phyloP scores from a whole-genome alignment of 2,797 vertebrate species.

The Darevskia mixta region DNA sequence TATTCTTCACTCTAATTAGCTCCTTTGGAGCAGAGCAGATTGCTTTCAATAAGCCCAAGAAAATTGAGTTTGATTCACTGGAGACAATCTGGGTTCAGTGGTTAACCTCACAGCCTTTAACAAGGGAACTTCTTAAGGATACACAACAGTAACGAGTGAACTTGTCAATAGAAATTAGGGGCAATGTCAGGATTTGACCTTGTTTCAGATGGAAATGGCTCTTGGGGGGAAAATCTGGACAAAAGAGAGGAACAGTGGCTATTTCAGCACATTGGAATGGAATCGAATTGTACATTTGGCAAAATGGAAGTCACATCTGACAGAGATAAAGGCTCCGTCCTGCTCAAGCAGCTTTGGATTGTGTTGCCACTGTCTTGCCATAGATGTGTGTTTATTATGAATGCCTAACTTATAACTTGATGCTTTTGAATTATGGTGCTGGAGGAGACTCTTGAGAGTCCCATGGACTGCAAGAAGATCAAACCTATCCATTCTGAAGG shows the following conservation, averaged over 20 bases:
- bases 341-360: neutral
- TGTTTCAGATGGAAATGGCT: slow-evolving; percentile 42
- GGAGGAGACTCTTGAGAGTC: no score
- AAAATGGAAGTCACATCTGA: neutral
- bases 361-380: neutral
- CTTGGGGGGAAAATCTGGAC: neutral
- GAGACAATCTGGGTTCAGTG: slow-evolving; percentile 70
- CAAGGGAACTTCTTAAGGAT: slow-evolving; percentile 63
- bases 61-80: slow-evolving; percentile 75
- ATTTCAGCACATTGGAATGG: slow-evolving; percentile 13
- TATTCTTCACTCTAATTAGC: slow-evolving; percentile 70
- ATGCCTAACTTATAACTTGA: no score
- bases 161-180: slow-evolving; percentile 68
- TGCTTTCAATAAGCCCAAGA: slow-evolving; percentile 67
- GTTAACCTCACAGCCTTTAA: slow-evolving; percentile 75
- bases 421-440: no score
- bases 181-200: slow-evolving; percentile 27
- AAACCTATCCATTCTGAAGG: no score
- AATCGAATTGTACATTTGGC: neutral
- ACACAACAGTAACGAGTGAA: slow-evolving; percentile 61
- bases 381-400: neutral
- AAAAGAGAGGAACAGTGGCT: neutral
- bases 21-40: slow-evolving; percentile 72
- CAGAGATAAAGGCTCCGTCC: neutral
- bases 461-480: no score